Conservation (phyloP, 1,140 invertebrate species). For the Caenorhabditis tropicalis region DNA sequence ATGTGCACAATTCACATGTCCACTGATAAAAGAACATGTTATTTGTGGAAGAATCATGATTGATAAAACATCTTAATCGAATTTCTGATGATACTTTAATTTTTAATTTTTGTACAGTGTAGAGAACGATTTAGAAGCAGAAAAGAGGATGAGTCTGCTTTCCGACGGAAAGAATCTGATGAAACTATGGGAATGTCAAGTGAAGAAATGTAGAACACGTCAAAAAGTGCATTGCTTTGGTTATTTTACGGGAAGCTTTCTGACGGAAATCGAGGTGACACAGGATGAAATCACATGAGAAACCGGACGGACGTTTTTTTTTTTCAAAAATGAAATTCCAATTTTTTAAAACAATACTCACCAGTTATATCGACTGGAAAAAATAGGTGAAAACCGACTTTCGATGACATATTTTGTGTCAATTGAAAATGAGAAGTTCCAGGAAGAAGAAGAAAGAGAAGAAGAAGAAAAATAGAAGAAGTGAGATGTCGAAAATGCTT, state of each 20-base stretch:
- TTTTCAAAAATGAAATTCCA: neutral
- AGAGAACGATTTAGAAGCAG: too few species aligned
- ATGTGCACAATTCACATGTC: neutral
- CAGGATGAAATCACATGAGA: constrained; percentile 36
- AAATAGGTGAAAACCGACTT: constrained; percentile 24
- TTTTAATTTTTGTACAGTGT: constrained; percentile 9
- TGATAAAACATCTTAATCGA: constrained; percentile 26
- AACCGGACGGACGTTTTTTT: neutral
- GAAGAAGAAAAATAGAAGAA: neutral
- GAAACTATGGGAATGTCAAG: neutral
- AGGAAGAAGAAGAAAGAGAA: neutral
- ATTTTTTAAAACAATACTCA: neutral
- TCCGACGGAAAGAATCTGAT: neutral
- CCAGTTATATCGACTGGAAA: constrained; percentile 14
- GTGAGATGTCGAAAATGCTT: constrained; percentile 25
- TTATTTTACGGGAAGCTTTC: neutral
- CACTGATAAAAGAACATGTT: neutral
- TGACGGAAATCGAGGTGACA: neutral
- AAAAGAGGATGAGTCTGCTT: too few species aligned
- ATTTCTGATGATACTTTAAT: constrained; percentile 7
- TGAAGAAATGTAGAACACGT: neutral
- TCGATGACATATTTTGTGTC: neutral
- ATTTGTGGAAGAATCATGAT: neutral
- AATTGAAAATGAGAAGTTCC: neutral
- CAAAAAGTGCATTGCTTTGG: neutral